A percentile compares a stretch with the other conserved stretches of the same genome.
Conservation (phyloP, 2,888 invertebrate genomes). For the Penaeus monodon region DNA sequence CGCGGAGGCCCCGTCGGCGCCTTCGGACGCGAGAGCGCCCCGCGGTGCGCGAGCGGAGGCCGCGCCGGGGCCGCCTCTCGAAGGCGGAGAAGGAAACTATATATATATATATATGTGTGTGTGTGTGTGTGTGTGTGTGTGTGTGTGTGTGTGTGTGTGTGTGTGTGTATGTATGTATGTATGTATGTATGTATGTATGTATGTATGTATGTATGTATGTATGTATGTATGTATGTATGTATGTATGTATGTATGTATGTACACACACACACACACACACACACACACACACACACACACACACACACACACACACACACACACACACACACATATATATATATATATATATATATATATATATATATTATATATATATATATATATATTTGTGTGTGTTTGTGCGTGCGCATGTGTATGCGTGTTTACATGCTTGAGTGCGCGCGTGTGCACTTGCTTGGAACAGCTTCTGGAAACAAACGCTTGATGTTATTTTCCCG, state of each 20-base stretch:
- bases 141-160: no score
- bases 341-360: not conserved
- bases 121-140: no score
- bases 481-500: no score
- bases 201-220: not conserved
- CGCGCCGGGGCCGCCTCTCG: no score
- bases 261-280: not conserved
- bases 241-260: conserved; percentile 12
- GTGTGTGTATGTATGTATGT: not conserved
- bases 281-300: not conserved
- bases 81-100: no score
- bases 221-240: not conserved
- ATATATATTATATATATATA: not conserved
- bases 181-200: not conserved
- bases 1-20: no score
- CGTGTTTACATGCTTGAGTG: no score
- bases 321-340: not conserved
- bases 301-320: not conserved
- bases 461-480: no score
- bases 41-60: no score
- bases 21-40: no score
- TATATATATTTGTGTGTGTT: not conserved
- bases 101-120: no score
- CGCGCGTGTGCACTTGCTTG: no score
- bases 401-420: not conserved